Base-by-base conservation (phyloP, 2,888 invertebrate genomes). In the Notodonta dromedarius region DNA sequence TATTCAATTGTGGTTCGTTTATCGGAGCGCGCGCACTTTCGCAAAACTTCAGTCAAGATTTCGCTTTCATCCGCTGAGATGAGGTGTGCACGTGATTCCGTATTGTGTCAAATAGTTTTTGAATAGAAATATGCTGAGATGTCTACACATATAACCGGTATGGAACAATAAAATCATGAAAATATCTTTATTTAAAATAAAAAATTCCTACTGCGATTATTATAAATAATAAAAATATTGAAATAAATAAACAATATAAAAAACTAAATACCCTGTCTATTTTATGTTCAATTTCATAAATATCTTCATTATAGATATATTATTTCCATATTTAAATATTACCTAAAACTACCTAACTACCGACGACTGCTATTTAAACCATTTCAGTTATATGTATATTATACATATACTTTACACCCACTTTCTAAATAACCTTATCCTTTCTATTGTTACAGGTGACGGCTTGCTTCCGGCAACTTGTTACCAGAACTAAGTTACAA, bases 11-110 rank as follows among this genome's bases (percentile, higher is more conserved):
- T 79, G 70, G 76, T 71, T 76, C 79, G 73, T 83, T 79, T 73
- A 78, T 79, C 86, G 81, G 78, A 86, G 86, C 85, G 83, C 68
- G 86, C 89, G 88, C 91, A 93, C 90, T 91, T 89, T 91, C 91
- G 84, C 88, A 83, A 82, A 84, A 82, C 82, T 83, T 78, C 77
- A 79, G 79, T 82, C 80, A 82, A 83, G 84, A 84, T 89, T 90
- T 91, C 89, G 85, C 90, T 91, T 90, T 91, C 89, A 80, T 87
- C 83, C 76, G 78, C 67, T 71, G 83, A 83, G 86, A 87, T 87
- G 89, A 85, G 83, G 85, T 81, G 84, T 83, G 78, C 73, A 70
- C 73, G 82, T 79, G 76, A 73, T 73, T 77, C 74, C 73, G 76
- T 79, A 73, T 70, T 69, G 68, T 71, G 61, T 53, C 56, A 50